Percentiles rank a stretch among this genome's conserved stretches.
Evolutionary conservation across 2,797 vertebrate species (phyloP).

Genomic region (Buceros bicornis): DNA sequence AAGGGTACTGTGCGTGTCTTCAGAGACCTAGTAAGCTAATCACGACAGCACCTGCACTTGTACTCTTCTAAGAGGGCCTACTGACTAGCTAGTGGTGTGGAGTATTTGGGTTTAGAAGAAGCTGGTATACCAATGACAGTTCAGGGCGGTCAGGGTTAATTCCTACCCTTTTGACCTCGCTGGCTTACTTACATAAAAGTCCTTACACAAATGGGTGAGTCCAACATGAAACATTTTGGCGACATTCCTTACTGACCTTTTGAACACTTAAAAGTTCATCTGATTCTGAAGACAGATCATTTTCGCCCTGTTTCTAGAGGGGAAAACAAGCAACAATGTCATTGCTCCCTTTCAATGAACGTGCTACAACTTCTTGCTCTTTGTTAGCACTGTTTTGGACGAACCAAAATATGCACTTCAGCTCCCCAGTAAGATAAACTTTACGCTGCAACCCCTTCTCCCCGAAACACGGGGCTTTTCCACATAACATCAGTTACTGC

Average conservation of each 20-base stretch:
- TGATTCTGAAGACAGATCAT: neutral
- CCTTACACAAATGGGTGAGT: neutral
- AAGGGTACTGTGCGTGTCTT: neutral
- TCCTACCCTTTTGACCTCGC: neutral
- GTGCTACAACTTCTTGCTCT: neutral
- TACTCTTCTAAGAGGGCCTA: neutral
- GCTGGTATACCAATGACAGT: neutral
- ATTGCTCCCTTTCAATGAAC: neutral
- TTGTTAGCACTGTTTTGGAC: neutral
- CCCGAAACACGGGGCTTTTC: neutral
- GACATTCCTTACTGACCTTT: neutral
- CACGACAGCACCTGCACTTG: neutral
- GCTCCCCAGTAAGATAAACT: neutral
- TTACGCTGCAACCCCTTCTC: neutral
- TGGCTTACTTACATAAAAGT: constrained; percentile 5
- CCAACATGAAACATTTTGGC: neutral
- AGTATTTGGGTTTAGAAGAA: neutral
- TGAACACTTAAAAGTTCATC: neutral
- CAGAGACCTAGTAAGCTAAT: neutral
- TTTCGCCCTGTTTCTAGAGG: neutral
- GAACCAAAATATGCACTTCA: neutral
- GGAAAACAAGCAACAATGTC: neutral
- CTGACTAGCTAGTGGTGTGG: neutral
- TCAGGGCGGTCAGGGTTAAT: constrained; percentile 11
- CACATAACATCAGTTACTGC: neutral